Base-by-base conservation (phyloP, 1,140 invertebrate genomes). In the Diabrotica undecimpunctata region DNA sequence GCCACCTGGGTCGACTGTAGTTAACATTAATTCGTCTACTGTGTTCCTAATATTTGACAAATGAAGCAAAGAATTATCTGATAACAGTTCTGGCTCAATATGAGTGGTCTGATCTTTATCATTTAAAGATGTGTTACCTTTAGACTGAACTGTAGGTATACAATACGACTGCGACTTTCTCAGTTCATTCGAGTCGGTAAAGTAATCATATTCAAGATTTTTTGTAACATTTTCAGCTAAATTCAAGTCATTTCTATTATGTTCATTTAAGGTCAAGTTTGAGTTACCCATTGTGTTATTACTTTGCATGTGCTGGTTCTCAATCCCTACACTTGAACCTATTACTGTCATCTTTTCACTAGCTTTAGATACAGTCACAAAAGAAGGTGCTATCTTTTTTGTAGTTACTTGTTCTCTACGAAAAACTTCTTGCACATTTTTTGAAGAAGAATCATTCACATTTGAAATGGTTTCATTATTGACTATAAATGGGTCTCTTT, bases 11-110 rank as follows among this genome's bases (percentile, higher is more conserved):
- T 71, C 72, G 6, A 71, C 69, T 66, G 65, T 66, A 3, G 73
- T 66, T 37, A 76, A 61, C 60, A 74, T 74, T 41, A 76, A 70
- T 41, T 77, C 76, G 58, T 75, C 74, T 10, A 67, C 70, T 7
- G 64, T 66, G 58, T 63, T 70, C 37, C 56, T 53, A 36, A 71
- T 61, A 66, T 70, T 73, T 54, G 66, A 52, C 35, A 72, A 65
- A 7, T 67, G 62, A 13, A 67, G 61, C 5, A 74, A n/a, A 13
- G 67, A 66, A 66, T 73, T 70, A 7, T 74, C 68, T 10, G 66
- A 68, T n/a, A 74, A 38, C 11, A 75, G 53, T 37, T 74, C 73
- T 25, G 57, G 54, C 8, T 64, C 62, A 10, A 50, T n/a, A 9
- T 57, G 54, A 11, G 62, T 14, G 10, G n/a, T 62, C 41, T 54